Conservation (phyloP, 2,888 invertebrate genomes). For the Chrysina gloriosa region DNA sequence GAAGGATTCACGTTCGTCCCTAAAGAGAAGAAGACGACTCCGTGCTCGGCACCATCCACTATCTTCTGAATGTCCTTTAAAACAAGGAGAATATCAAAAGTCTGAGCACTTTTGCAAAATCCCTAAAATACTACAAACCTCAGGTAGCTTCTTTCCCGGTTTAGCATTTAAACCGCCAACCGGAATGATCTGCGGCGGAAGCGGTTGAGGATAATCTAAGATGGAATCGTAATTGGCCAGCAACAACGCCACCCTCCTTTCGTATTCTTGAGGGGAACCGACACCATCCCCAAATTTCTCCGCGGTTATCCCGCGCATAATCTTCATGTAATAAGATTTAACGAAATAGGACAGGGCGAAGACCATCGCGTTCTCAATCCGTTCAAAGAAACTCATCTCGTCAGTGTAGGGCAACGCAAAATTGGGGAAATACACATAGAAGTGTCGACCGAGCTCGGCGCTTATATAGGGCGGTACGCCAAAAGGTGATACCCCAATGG, state of each 20-base stretch:
- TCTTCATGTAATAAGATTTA: conserved; percentile 39
- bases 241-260: conserved; percentile 53
- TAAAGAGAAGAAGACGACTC: conserved; percentile 58
- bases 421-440: conserved; percentile 52
- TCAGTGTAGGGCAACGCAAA: conserved; percentile 44
- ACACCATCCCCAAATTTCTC: conserved; percentile 51
- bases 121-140: no score
- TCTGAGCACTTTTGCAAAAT: no score
- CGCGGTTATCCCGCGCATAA: conserved; percentile 46
- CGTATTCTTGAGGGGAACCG: conserved; percentile 48
- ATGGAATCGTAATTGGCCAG: conserved; percentile 56
- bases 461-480: conserved; percentile 40
- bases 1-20: conserved; percentile 51
- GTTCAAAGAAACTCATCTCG: conserved; percentile 50
- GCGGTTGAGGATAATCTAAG: conserved; percentile 54
- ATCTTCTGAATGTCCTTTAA: conserved; percentile 42
- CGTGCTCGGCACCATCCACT: conserved; percentile 55
- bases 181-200: conserved; percentile 60
- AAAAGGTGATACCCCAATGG: conserved; percentile 47
- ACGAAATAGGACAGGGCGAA: conserved; percentile 20
- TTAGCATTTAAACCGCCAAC: conserved; percentile 59
- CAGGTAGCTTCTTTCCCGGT: conserved; percentile 52
- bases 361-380: conserved; percentile 48
- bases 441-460: conserved; percentile 43
- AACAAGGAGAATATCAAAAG: no score